Conservation (phyloP, 1,140 invertebrate species). For the Cydia splendana region DNA sequence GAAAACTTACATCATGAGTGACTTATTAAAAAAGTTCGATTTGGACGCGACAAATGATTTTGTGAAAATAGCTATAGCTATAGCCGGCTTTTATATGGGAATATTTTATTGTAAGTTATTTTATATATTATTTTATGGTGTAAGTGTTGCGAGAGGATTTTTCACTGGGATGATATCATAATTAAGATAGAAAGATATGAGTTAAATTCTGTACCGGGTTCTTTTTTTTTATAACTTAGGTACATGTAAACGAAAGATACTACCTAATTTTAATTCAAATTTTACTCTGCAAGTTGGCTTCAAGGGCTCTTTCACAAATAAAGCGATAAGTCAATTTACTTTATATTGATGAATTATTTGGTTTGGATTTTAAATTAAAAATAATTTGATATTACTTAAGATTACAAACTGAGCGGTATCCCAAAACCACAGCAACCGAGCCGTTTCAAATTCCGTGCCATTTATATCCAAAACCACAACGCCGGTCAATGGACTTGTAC, state of each 20-base stretch:
- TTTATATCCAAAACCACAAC: background rate
- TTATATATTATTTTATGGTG: slow-evolving; percentile 39
- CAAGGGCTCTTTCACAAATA: too few species aligned
- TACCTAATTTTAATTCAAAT: too few species aligned
- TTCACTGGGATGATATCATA: background rate
- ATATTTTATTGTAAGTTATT: slow-evolving; percentile 64
- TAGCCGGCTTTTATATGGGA: slow-evolving; percentile 68
- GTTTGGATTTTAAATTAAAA: background rate
- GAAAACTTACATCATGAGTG: slow-evolving; percentile 74
- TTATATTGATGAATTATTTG: background rate
- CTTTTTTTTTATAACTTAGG: background rate
- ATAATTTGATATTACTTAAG: slow-evolving; percentile 15
- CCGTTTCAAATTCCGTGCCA: slow-evolving; percentile 18
- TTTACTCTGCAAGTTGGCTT: too few species aligned
- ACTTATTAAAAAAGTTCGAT: slow-evolving; percentile 69
- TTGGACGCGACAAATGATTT: slow-evolving; percentile 65
- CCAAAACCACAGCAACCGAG: background rate
- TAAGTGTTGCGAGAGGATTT: slow-evolving; percentile 1
- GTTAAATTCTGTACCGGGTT: background rate
- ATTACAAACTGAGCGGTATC: slow-evolving; percentile 10
- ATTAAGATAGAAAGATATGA: background rate
- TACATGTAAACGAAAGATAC: background rate
- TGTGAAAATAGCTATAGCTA: slow-evolving; percentile 60
- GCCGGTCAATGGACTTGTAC: background rate
- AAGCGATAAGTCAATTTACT: too few species aligned